Conservation (phyloP, 2,888 invertebrate species). For the Eutolmus rufibarbis region DNA sequence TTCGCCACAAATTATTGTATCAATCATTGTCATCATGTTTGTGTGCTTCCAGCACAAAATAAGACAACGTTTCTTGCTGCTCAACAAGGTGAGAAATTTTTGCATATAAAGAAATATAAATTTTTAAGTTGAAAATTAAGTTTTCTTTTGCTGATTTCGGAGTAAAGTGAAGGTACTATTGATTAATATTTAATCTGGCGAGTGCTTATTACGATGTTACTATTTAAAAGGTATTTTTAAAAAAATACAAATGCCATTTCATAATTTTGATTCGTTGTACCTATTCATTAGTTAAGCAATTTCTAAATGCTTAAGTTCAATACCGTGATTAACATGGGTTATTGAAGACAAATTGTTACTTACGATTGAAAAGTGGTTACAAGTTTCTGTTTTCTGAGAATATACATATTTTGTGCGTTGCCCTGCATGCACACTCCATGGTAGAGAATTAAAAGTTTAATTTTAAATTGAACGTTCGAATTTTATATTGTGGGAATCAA, state of each 20-base stretch:
- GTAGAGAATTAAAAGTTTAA: not conserved
- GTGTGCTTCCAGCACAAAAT: conserved; percentile 51
- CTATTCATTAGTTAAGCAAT: not conserved
- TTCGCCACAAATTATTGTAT: conserved; percentile 54
- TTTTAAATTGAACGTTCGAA: too few species aligned
- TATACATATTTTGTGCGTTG: not conserved
- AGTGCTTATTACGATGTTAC: too few species aligned
- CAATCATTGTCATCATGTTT: conserved; percentile 52
- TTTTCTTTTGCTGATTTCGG: not conserved
- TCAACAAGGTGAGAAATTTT: conserved; percentile 52
- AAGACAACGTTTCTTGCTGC: conserved; percentile 51
- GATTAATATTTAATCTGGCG: too few species aligned
- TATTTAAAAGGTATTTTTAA: not conserved
- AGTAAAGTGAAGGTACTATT: too few species aligned
- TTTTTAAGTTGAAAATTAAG: not conserved
- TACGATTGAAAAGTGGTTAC: not conserved
- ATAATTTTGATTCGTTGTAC: not conserved
- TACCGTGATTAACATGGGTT: not conserved
- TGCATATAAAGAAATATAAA: not conserved
- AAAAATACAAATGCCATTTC: not conserved
- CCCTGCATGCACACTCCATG: not conserved
- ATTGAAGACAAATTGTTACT: not conserved
- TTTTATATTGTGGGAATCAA: too few species aligned
- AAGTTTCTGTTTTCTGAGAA: not conserved
- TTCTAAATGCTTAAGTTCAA: not conserved